Conservation (phyloP, 2,797 vertebrate species). For the Tenualosa ilisha region DNA sequence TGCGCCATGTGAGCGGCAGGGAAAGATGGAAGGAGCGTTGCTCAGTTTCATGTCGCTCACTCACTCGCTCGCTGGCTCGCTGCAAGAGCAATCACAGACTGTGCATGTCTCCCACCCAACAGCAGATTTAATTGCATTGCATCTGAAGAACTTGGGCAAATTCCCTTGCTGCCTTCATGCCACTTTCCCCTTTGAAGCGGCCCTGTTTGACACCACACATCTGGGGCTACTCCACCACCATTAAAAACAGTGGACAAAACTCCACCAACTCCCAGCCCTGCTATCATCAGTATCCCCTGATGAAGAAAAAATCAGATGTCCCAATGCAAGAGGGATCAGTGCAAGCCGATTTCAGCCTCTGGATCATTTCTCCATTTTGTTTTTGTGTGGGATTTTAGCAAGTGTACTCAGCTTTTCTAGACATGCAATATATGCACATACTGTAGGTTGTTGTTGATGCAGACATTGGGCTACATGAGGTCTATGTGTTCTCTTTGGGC, state of each 20-base stretch:
- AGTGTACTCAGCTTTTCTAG: too few relatives aligned
- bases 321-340: neutral
- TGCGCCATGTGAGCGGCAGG: neutral
- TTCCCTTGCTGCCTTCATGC: conserved; percentile 56
- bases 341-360: neutral
- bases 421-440: too few relatives aligned
- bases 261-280: neutral
- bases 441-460: neutral
- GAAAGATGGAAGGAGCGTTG: neutral
- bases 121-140: conserved; percentile 65
- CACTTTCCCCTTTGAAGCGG: conserved; percentile 61
- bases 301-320: neutral
- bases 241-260: conserved; percentile 46
- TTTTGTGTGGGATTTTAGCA: too few relatives aligned
- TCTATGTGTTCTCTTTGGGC: neutral
- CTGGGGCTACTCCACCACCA: conserved; percentile 58
- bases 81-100: conserved; percentile 56
- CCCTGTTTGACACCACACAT: conserved; percentile 61
- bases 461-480: neutral
- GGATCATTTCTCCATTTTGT: neutral
- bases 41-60: neutral
- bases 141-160: conserved; percentile 60
- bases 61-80: neutral
- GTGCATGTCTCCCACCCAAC: conserved; percentile 39
- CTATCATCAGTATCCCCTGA: neutral